Percentiles rank a stretch among this genome's conserved stretches.
Evolutionary conservation across 2,797 vertebrate genomes (phyloP).

Genomic region (Pygocentrus nattereri): DNA sequence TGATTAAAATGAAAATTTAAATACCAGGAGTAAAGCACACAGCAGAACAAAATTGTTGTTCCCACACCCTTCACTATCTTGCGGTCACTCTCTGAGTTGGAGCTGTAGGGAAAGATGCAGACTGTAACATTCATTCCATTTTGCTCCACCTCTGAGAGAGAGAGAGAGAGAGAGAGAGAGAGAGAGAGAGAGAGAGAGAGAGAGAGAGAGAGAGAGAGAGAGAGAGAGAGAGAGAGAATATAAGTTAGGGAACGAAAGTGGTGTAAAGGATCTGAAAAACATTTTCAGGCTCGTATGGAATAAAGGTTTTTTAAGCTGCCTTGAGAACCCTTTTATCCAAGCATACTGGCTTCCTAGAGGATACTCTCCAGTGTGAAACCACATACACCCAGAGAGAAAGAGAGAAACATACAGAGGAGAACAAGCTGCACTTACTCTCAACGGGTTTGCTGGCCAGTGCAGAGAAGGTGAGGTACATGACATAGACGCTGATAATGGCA

Average conservation of each 20-base stretch:
- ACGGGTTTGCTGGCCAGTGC: conserved; percentile 93
- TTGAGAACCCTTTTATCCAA: conserved; percentile 1
- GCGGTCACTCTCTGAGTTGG: conserved; percentile 84
- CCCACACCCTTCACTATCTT: conserved; percentile 88
- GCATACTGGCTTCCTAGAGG: conserved; percentile 17
- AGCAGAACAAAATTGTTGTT: conserved; percentile 86
- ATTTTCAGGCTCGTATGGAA: not conserved
- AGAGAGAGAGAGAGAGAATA: too few species aligned
- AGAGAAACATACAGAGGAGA: not conserved
- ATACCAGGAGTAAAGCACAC: conserved; percentile 96
- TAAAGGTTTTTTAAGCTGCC: not conserved
- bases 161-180: not conserved
- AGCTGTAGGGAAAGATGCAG: conserved; percentile 87
- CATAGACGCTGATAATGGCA: conserved; percentile 94
- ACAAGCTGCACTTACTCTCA: conserved; percentile 83
- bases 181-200: too few species aligned
- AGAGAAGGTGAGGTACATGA: conserved; percentile 98
- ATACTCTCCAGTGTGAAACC: not conserved
- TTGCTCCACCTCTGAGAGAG: conserved; percentile 64
- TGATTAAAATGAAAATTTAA: not conserved
- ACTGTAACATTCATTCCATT: conserved; percentile 85
- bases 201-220: too few species aligned
- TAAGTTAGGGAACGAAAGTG: not conserved
- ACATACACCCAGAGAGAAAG: not conserved
- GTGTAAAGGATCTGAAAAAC: not conserved